Base-by-base conservation (phyloP, 1,140 invertebrate species). In the Euura saliciscinereae region DNA sequence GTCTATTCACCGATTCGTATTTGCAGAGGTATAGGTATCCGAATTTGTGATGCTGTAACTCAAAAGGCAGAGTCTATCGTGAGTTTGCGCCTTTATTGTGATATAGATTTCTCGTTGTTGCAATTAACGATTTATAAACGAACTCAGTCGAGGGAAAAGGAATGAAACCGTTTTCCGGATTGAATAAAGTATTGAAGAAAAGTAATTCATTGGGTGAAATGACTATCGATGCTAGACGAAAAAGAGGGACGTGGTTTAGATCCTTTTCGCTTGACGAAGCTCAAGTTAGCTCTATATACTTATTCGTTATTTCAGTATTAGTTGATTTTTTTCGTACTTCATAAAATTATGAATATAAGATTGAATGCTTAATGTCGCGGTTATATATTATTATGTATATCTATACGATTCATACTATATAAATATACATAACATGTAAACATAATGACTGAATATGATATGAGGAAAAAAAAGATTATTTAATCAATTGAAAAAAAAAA, bases 81-180 rank as follows among this genome's bases (percentile, higher is more conserved):
- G 68, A 69, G 68, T 69, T 69, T 44, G 68, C 68, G 68, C 44
- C 68, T 69, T 69, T 44, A 69, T 69, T 69, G 68, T 69, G 68
- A 69, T 69, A 69, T 69, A 69, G 13, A 42, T 69, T 43, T 69
- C 8, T 69, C n/a, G 45, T 46, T 46, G 45, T 69, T 69, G 42
- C 45, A 8, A 67, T 13, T 44, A 10, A 67, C 2, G 28, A 43
- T 69, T 69, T 10, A 59, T 59, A 59, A 6, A 69, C 68, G 45
- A n/a, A 43, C n/a, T 13, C 42, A 13, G 43, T 45, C 68, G 43
- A 45, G 0, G 42, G 44, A 45, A n/a, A 46, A 45, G 68, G 68
- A 45, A 42, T 42, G 28, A 69, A 69, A 44, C 44, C 43, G 44
- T 44, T 42, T 28, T 44, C 45, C 51, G 51, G 3, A 0, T 8